Evolutionary conservation across 2,888 invertebrate genomes (phyloP), one percentile per base, ranked within the genome.

Genomic region (Mycalesis mineus): DNA sequence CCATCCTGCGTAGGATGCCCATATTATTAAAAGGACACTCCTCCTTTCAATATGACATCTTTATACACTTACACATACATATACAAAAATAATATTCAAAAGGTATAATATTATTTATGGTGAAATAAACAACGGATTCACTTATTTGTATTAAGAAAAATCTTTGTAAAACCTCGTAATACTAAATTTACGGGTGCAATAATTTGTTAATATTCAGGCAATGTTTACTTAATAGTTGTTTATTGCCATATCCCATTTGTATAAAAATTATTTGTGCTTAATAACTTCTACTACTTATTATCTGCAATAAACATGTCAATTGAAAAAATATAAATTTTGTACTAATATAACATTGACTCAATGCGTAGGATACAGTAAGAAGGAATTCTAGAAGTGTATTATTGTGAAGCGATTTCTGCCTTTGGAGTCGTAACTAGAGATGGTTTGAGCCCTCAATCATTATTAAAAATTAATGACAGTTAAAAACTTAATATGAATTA

Each of bases 1-100:
- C 61, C 61, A 69, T 73, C 71, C 72, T 72, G 67, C 66, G 69
- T 79, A 75, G 71, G 72, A 67, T 72, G 68, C 61, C 73, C 63
- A 75, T 58, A 49, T 57, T 45, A 62, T 57, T 61, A 60, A 58
- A 61, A 60, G 55, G 61, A 62, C 52, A 47, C 58, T 65, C 55
- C 64, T 57, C 55, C 59, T 65, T 58, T 61, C 58, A 58, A 48
- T 13, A 22, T 52, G 62, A 62, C 62, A 60, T 62, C 50, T 62
- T 62, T 62, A 62, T 29, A 48, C 36, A 33, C 39, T 50, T 51
- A 53, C 55, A n/a, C 60, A 62, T 29, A 48, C 36, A 33, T 33
- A 47, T 51, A 53, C 55, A n/a, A 60, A 55, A 45, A 44, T 52
- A 52, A 17, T 37, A 55, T 37, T 48, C 33, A 28, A 57, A 56